These are phyloP conservation scores for Acrossocheilus wenchowensis DNA, from an alignment of 2,797 vertebrate species.

Conservation along the genomic window DNA sequence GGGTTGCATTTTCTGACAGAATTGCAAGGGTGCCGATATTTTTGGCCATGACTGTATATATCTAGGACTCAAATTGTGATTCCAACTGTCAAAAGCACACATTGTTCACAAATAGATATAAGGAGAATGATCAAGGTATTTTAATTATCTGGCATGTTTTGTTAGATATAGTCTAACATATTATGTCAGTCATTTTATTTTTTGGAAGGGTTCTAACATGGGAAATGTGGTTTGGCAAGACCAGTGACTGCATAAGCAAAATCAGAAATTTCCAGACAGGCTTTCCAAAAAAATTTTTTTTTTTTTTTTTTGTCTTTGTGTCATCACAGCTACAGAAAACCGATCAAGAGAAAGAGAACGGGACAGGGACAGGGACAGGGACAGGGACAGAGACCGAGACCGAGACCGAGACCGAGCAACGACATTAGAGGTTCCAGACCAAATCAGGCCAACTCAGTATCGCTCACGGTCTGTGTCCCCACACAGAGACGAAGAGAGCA, in stretches of 20 bases:
- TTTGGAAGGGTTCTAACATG: conserved; percentile 6
- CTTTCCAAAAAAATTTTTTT: conserved; percentile 13
- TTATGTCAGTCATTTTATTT: conserved; percentile 5
- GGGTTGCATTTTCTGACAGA: no score
- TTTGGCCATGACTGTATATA: no score
- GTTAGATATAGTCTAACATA: conserved; percentile 14
- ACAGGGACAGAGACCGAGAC: conserved; percentile 71
- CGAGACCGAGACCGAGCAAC: conserved; percentile 75
- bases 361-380: conserved; percentile 74
- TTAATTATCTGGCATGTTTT: conserved; percentile 20
- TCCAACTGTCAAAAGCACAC: not conserved
- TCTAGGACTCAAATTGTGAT: not conserved
- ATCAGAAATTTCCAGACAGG: conserved; percentile 2
- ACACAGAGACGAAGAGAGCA: conserved; percentile 92
- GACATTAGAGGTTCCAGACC: conserved; percentile 94
- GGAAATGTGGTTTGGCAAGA: conserved; percentile 50
- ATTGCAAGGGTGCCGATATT: no score
- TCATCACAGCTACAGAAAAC: conserved; percentile 81
- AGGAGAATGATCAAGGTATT: conserved; percentile 45
- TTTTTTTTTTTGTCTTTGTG: conserved; percentile 23
- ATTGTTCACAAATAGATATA: not conserved
- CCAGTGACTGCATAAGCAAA: conserved; percentile 49
- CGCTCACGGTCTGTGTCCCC: conserved; percentile 97
- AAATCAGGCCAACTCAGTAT: conserved; percentile 89
- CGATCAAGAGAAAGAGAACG: conserved; percentile 81